Evolutionary conservation across 1,140 invertebrate species (phyloP), one percentile per base, ranked within the genome.

Genomic region (honey bee (Apis mellifera)): DNA sequence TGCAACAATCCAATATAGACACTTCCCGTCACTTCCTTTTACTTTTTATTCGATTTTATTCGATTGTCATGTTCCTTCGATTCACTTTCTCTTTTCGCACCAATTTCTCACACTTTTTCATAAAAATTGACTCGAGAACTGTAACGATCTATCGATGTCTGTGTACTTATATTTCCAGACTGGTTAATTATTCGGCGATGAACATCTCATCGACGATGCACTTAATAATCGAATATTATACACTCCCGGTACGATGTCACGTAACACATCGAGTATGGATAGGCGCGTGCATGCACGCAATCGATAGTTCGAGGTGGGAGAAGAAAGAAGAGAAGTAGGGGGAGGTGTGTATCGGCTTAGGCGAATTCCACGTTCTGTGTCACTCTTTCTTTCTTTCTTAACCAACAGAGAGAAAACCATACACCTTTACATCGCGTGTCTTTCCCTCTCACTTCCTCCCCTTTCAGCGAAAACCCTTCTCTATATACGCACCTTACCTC

Each of bases 301-400:
- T 88, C 86, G 77, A 87, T 86, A 86, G 68, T 62, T 52, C 60
- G 68, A 76, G 32, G 50, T 26, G 78, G 59, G 79, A 82, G 74
- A 81, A 60, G 62, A 77, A 78, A 66, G 66, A 77, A 70, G 9
- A 32, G 23, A 32, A 13, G 64, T 57, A 65, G 59, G 48, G 71
- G 48, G 55, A 84, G 50, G 77, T 76, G 77, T 84, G 73, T 87
- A 84, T 87, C 74, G 70, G 71, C 55, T 87, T 75, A 78, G 74
- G 75, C 71, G 75, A 87, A 88, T 88, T 87, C 86, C 86, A 87
- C 60, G 62, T 82, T 87, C 52, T 71, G 62, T 82, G 70, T 87
- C 74, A 72, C 71, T 78, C 74, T 82, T 62, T 84, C 66, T 64
- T 81, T 59, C 57, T 54, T 50, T 42, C n/a, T 23, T 15, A 13